A percentile compares a stretch with the other conserved stretches of the same genome.
Evolutionary conservation across 2,113 vertebrate genomes (phyloP).

Genomic region (Urocynchramus pylzowi): DNA sequence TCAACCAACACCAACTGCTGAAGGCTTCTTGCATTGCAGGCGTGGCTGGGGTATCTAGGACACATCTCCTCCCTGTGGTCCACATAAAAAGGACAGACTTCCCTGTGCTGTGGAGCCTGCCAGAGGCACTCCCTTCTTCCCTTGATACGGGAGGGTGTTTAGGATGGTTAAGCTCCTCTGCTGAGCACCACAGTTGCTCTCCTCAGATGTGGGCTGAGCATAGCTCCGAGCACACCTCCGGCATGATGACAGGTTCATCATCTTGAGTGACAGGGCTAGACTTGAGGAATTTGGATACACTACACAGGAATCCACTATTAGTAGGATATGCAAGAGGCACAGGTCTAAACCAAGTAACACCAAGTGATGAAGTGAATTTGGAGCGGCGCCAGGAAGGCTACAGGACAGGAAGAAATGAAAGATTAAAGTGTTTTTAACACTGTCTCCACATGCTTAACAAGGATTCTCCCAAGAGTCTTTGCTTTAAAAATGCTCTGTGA

Average conservation of each 20-base stretch:
- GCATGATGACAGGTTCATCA: neutral
- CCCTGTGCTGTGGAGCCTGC: neutral
- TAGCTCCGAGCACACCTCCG: neutral
- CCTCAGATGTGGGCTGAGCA: neutral
- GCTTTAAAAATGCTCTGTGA: neutral
- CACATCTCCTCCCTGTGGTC: neutral
- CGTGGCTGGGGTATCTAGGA: neutral
- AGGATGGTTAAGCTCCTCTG: accelerated
- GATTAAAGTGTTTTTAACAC: constrained; percentile 16
- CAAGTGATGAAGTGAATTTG: constrained; percentile 17
- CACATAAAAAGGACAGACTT: neutral
- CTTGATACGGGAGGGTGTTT: neutral
- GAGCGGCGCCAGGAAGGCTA: neutral
- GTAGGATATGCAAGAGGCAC: neutral
- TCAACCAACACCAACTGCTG: neutral
- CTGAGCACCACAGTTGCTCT: neutral
- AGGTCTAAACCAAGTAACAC: neutral
- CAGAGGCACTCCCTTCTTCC: neutral
- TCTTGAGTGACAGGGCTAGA: neutral
- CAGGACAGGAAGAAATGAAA: constrained; percentile 29
- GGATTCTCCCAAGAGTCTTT: constrained; percentile 4
- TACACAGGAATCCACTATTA: neutral
- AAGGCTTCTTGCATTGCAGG: neutral
- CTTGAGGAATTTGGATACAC: neutral
- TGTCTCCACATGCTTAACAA: neutral